A percentile compares a stretch with the other conserved stretches of the same genome.
Evolutionary conservation across 2,797 vertebrate genomes (phyloP).

Genomic region (Darevskia nairensis): DNA sequence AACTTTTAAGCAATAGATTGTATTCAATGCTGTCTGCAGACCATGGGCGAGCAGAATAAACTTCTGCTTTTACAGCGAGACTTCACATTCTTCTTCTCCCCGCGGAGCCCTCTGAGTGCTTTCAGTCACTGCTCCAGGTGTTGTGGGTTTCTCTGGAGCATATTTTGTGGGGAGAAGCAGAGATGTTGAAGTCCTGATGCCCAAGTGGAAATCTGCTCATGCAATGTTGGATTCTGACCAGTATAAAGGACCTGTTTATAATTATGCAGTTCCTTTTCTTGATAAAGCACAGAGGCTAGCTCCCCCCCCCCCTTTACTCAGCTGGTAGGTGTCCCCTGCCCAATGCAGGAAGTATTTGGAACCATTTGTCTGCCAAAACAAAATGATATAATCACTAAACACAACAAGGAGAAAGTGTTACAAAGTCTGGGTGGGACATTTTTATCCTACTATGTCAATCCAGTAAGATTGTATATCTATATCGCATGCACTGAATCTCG

Average conservation of each 20-base stretch:
- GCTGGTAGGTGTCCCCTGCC: background rate
- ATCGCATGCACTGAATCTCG: background rate
- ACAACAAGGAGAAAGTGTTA: fast-evolving
- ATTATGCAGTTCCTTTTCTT: background rate
- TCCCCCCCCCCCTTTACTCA: background rate
- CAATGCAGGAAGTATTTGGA: background rate
- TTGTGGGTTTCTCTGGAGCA: no score
- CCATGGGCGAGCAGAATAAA: background rate
- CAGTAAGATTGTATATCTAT: background rate
- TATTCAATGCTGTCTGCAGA: background rate
- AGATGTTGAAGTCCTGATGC: no score
- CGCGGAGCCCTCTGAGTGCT: no score
- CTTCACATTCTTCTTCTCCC: background rate
- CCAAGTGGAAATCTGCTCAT: no score
- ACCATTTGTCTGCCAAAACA: background rate
- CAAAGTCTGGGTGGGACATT: background rate
- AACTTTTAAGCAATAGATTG: background rate
- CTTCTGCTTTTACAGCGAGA: background rate
- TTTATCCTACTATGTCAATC: background rate
- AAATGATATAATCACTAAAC: background rate
- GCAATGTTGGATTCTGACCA: background rate
- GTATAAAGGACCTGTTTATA: background rate
- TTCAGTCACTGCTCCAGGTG: no score
- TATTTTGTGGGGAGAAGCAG: no score
- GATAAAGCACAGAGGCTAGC: background rate